Base-by-base conservation (phyloP, 2,797 vertebrate genomes). In the Lateolabrax maculatus region DNA sequence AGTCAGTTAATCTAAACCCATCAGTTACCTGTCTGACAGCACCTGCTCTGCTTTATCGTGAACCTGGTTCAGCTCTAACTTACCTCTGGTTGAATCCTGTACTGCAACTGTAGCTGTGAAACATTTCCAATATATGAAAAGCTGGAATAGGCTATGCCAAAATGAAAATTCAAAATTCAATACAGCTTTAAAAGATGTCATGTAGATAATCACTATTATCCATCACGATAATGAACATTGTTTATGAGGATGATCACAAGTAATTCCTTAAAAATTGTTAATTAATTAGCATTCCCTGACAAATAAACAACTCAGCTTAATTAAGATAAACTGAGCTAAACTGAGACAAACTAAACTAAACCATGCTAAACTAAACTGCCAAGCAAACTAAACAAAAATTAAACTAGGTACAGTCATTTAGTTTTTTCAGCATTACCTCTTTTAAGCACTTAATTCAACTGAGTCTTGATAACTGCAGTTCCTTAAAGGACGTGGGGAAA, bases 11-110 rank as follows among this genome's bases (percentile, higher is more conserved):
- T 86, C 62, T 77, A 56, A 49, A 69, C 48, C 49, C 75, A 87
- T 85, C 80, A 71, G 36, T 84, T 79, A 86, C 78, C 74, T 74
- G 48, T 57, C 49, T 72, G 78, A 63, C 61, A 65, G 25, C 77
- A 84, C 74, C 85, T 69, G 65, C n/a, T 23, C 34, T 1, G 62
- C 74, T 73, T 27, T 46, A 51, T 13, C 43, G 27, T 29, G 52
- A 63, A 18, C 46, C 27, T 34, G 62, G 53, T 61, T 64, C 25
- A 57, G 27, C 43, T 21, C 9, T 4, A 3, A 21, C 2, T 46
- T 31, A 18, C 57, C 52, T 16, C 13, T 29, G 21, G 18, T 34
- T 43, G 12, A 46, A 16, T 41, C n/a, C 60, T 68, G 19, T 2
- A 6, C 16, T 4, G 39, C 34, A 25, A 31, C n/a, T 2, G 0